Evolutionary conservation across 2,797 vertebrate genomes (phyloP), one percentile per base, ranked within the genome.

Genomic region (Lacerta viridis): DNA sequence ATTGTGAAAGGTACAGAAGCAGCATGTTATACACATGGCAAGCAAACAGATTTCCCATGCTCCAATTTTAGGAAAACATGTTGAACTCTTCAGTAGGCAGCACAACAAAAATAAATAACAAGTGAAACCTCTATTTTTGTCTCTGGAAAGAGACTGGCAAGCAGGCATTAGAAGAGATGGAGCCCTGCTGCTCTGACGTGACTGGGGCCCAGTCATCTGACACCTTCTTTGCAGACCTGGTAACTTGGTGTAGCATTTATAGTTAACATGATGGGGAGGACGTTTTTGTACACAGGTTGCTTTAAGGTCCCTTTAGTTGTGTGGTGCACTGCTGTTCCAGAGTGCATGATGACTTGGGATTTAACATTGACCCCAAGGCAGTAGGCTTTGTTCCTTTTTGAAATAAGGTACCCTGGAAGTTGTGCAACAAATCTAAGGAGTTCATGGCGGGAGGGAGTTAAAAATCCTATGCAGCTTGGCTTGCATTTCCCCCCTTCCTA

Each of bases 361-460:
- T 33, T 94, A 86, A 87, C 25, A 9, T 89, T 88, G 84, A 18
- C 68, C 85, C 0, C 0, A 71, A 79, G 87, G 25, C 71, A 13
- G 29, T 78, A 84, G 84, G 36, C 25, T 88, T 23, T 71, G 7
- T 89, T 88, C 84, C 76, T 92, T 90, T 93, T 82, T 61, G 80
- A 93, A 74, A 33, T 41, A 80, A 66, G 80, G 18, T 33, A 72
- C 43, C 93, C 82, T 90, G 87, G 83, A 85, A 92, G 11, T 82
- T 33, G 78, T 89, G 91, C 89, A 92, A 74, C 50, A 78, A 69
- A 46, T 59, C 18, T 83, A 90, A 92, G 79, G 79, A 66, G 39
- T 83, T 80, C 81, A 29, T 15, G 23, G 33, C 90, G 84, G 82
- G 88, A 4, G 27, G 11, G 43, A 23, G 61, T 18, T 18, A 80